Percentiles rank a stretch among this genome's conserved stretches.
Evolutionary conservation across 1,140 invertebrate genomes (phyloP).

Genomic region (Ptiloglossa arizonensis): DNA sequence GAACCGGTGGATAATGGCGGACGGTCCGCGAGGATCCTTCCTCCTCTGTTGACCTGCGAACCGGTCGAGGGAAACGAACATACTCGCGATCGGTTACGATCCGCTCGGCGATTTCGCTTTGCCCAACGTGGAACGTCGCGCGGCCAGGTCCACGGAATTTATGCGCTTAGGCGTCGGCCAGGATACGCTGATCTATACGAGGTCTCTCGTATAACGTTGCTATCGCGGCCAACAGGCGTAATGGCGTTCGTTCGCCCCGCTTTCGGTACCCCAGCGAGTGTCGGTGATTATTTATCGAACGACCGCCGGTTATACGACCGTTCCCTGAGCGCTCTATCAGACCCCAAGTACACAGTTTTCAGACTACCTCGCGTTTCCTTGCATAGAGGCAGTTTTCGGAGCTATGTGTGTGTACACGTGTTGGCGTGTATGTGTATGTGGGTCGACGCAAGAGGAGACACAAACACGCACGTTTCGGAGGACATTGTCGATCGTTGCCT

Average conservation of each 20-base stretch:
- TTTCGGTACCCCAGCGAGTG: neutral
- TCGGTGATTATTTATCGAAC: neutral
- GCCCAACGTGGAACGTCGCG: conserved; percentile 49
- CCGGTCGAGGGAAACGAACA: conserved; percentile 12
- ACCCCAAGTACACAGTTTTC: too few relatives aligned
- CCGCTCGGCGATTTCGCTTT: conserved; percentile 42
- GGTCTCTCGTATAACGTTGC: neutral
- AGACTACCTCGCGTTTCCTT: neutral
- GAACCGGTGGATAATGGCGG: conserved; percentile 57
- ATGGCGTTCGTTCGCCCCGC: neutral
- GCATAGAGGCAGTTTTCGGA: neutral
- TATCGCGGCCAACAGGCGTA: conserved; percentile 34
- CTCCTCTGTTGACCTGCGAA: conserved; percentile 55
- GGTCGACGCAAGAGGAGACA: too few relatives aligned
- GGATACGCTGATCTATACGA: conserved; percentile 51
- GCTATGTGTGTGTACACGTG: too few relatives aligned
- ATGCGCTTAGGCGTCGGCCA: conserved; percentile 53
- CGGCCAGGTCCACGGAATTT: conserved; percentile 49
- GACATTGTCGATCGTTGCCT: too few relatives aligned
- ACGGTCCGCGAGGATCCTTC: conserved; percentile 26
- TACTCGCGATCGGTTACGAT: conserved; percentile 39
- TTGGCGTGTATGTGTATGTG: too few relatives aligned
- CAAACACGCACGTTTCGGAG: too few relatives aligned
- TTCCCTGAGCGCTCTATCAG: neutral
- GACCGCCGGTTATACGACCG: neutral